phyloP scores from a whole-genome alignment of 2,113 vertebrate genomes.

The Bagarius yarrelli region DNA sequence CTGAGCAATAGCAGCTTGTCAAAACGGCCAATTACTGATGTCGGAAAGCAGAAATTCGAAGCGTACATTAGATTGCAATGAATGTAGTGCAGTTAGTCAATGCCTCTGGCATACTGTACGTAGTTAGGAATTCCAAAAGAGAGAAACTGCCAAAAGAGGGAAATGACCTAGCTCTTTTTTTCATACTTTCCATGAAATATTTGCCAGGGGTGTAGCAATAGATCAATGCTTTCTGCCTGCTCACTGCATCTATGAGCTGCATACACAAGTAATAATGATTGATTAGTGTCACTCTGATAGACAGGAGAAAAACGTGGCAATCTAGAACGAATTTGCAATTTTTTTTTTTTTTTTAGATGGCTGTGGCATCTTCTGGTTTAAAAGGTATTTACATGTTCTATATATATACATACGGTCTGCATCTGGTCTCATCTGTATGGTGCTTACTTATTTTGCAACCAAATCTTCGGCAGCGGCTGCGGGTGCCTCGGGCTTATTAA shows the following conservation, averaged over 20 bases:
- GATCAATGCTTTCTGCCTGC: not conserved
- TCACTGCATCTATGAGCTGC: not conserved
- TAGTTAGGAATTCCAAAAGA: slow-evolving; percentile 3
- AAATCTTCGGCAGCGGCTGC: no score
- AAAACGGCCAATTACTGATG: not conserved
- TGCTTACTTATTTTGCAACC: no score
- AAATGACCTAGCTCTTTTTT: slow-evolving; percentile 4
- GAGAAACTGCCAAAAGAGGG: not conserved
- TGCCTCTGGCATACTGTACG: slow-evolving; percentile 15
- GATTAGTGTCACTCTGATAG: slow-evolving; percentile 1
- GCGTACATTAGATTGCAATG: not conserved
- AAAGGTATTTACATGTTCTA: no score
- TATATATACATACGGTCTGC: no score
- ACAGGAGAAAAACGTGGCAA: not conserved
- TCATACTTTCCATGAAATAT: not conserved
- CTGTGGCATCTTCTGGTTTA: not conserved
- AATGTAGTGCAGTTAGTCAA: not conserved
- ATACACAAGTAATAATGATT: not conserved
- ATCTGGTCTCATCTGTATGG: no score
- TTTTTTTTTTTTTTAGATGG: not conserved
- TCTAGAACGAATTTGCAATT: not conserved
- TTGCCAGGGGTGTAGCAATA: not conserved
- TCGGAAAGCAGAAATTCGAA: slow-evolving; percentile 2
- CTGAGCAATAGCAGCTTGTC: slow-evolving; percentile 5
- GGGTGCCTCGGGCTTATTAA: no score